A percentile compares a stretch with the other conserved stretches of the same genome.
phyloP scores from a whole-genome alignment of 2,113 vertebrate genomes.

The Pithys albifrons region DNA sequence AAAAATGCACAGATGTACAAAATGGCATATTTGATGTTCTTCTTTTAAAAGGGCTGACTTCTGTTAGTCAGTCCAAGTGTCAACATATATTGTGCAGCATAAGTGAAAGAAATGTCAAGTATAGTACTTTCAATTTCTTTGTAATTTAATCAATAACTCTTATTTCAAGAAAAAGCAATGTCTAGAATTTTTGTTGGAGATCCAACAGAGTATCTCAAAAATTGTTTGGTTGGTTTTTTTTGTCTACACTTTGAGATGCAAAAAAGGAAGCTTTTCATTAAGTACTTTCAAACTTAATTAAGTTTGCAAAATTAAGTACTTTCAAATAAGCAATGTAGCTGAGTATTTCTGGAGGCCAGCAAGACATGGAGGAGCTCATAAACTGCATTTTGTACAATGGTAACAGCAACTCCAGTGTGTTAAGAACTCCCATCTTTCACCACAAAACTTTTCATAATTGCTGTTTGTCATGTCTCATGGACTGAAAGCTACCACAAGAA shows the following conservation, averaged over 20 bases:
- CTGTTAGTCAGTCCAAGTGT: conserved; percentile 36
- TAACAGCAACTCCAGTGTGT: conserved; percentile 24
- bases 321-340: background rate
- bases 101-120: conserved; percentile 61
- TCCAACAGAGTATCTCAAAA: background rate
- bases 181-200: conserved; percentile 29
- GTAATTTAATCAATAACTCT: conserved; percentile 44
- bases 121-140: conserved; percentile 20
- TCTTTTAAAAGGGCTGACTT: conserved; percentile 46
- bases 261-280: conserved; percentile 13
- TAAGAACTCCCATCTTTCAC: background rate
- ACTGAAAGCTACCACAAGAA: background rate
- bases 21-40: conserved; percentile 41
- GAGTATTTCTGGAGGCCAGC: conserved; percentile 27
- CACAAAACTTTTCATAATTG: background rate
- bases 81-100: conserved; percentile 28
- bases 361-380: conserved; percentile 5
- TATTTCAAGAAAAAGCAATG: conserved; percentile 34
- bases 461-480: background rate
- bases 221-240: background rate
- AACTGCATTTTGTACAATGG: conserved; percentile 48
- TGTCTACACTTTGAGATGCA: background rate
- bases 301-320: background rate
- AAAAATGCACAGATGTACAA: conserved; percentile 53
- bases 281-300: background rate